These are phyloP conservation scores for Brachionus sp. DNA, from an alignment of 1,140 invertebrate genomes.

Conservation along the genomic window DNA sequence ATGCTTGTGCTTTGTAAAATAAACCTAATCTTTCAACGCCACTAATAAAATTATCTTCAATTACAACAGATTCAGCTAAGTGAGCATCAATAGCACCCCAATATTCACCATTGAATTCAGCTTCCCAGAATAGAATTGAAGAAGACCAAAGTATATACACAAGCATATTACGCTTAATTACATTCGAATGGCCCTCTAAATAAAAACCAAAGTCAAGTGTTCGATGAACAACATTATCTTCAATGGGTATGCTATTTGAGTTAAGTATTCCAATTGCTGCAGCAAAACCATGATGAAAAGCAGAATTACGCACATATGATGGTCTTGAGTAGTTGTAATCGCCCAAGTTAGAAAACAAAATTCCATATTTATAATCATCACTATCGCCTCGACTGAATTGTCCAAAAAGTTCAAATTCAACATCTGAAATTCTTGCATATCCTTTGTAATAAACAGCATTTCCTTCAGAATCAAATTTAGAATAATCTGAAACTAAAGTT, in stretches of 20 bases:
- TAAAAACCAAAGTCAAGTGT: slow-evolving; percentile 36
- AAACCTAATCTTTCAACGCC: slow-evolving; percentile 51
- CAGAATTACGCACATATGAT: slow-evolving; percentile 33
- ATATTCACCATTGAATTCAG: slow-evolving; percentile 49
- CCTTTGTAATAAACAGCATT: slow-evolving; percentile 1
- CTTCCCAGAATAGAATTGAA: slow-evolving; percentile 46
- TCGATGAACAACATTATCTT: slow-evolving; percentile 36
- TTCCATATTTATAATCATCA: slow-evolving; percentile 20
- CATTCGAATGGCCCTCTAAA: neutral
- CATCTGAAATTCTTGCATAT: slow-evolving; percentile 2
- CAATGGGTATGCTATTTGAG: slow-evolving; percentile 24
- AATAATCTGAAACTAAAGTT: slow-evolving; percentile 50
- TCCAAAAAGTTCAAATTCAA: slow-evolving; percentile 6
- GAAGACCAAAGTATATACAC: slow-evolving; percentile 48
- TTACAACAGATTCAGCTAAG: slow-evolving; percentile 47
- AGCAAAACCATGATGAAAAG: slow-evolving; percentile 7
- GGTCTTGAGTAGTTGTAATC: slow-evolving; percentile 43
- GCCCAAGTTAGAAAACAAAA: neutral
- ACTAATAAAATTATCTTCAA: slow-evolving; percentile 51
- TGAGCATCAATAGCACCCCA: slow-evolving; percentile 50
- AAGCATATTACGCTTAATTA: slow-evolving; percentile 50
- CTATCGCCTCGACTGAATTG: neutral
- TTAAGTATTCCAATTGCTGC: slow-evolving; percentile 8
- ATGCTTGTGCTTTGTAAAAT: slow-evolving; percentile 48
- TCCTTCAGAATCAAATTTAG: neutral